Evolutionary conservation across 2,888 invertebrate genomes (phyloP), one percentile per base, ranked within the genome.

Genomic region (Hipparchia sbordonii): DNA sequence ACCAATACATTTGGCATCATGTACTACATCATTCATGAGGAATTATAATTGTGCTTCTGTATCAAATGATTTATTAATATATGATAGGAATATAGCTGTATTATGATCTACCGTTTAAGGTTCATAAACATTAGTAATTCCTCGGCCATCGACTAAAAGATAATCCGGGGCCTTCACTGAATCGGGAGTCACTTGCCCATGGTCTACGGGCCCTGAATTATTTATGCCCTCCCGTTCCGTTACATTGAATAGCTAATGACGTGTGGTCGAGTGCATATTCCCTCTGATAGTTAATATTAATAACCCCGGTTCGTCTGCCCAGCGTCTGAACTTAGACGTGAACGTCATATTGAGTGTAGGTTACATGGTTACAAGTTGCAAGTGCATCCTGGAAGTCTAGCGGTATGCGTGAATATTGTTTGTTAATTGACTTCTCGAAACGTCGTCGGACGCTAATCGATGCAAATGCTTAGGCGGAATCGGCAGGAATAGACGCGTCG

Each of bases 161-260:
- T 70, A 73, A 76, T 61, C 69, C 67, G n/a, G 52, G 46, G 72
- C 68, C 71, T 74, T 73, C 73, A 75, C 61, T 70, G 72, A 73
- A 74, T 70, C 72, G 68, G 79, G 79, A 78, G 80, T 79, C 75
- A 77, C 76, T 79, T 82, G 82, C 82, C 84, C 85, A 83, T 69
- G 61, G 69, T 82, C 79, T 83, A 85, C 87, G 82, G 77, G 77
- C 78, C 75, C 79, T 88, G 89, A 85, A 89, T 89, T 85, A 90
- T 89, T 85, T 88, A 91, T 91, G 81, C 77, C 73, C 79, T 75
- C 75, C 75, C 85, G 90, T 91, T 90, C 91, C 92, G 92, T 91
- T 89, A 90, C 89, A 87, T 87, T 87, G 92, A 86, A 89, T 91
- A 83, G 80, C 87, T 89, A 91, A 92, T 89, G 91, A 88, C 77